Evolutionary conservation across 2,797 vertebrate species (phyloP).

Genomic region (Microtus californicus): DNA sequence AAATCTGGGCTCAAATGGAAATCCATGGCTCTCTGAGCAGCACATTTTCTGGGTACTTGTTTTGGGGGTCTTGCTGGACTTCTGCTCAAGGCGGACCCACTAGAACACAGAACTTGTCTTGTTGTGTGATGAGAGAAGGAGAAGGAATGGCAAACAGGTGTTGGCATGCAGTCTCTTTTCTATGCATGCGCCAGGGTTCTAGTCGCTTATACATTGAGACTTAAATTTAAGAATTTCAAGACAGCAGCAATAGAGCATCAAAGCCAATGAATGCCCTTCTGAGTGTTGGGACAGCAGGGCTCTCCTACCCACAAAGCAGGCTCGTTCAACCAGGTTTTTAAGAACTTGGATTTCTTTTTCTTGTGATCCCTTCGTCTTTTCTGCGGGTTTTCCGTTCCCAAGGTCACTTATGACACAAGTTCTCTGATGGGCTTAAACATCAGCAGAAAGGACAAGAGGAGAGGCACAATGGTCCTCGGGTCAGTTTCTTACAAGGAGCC

Average conservation of each 20-base stretch:
- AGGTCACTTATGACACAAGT: not conserved
- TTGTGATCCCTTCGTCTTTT: not conserved
- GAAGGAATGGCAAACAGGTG: not conserved
- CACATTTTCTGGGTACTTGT: not conserved
- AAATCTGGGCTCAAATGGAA: not conserved
- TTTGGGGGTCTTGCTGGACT: not conserved
- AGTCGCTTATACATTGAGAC: not conserved
- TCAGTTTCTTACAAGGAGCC: not conserved
- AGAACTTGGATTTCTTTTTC: not conserved
- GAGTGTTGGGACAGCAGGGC: not conserved
- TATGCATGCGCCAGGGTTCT: not conserved
- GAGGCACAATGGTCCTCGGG: not conserved
- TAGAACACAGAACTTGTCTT: not conserved
- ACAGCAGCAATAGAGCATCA: not conserved
- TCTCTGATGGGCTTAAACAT: not conserved
- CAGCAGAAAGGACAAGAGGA: not conserved
- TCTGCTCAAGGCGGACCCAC: not conserved
- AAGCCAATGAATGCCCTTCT: not conserved
- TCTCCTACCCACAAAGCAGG: not conserved
- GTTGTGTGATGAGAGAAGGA: not conserved
- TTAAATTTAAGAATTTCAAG: conserved; percentile 22
- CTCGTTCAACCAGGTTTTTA: not conserved
- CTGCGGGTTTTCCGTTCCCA: not conserved
- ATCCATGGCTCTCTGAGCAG: not conserved
- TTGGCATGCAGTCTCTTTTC: not conserved